Evolutionary conservation across 2,888 invertebrate species (phyloP).

Genomic region (Capitulum mitella): DNA sequence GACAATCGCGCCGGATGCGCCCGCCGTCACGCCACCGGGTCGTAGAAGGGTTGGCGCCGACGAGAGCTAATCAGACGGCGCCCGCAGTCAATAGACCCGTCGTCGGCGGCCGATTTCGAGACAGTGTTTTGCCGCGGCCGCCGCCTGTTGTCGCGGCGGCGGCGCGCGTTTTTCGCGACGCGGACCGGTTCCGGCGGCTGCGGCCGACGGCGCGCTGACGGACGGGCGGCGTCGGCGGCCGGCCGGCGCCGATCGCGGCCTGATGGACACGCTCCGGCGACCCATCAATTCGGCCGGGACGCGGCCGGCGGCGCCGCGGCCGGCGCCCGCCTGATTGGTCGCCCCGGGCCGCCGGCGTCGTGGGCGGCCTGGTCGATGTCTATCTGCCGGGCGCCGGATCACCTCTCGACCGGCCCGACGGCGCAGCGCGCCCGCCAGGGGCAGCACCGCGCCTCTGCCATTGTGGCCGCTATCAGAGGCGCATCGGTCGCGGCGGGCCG

Average conservation of each 20-base stretch:
- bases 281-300: not conserved
- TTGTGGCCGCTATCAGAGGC: not conserved
- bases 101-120: not conserved
- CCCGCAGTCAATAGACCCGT: not conserved
- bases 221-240: not conserved
- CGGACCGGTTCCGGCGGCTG: no score
- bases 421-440: not conserved
- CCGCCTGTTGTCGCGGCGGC: not conserved
- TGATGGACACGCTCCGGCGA: not conserved
- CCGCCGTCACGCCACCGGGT: not conserved
- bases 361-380: not conserved
- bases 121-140: not conserved
- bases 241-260: not conserved
- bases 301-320: not conserved
- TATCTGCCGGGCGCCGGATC: no score
- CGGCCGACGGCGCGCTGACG: no score
- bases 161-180: no score
- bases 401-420: not conserved
- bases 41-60: constrained; percentile 3
- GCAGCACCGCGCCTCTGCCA: not conserved
- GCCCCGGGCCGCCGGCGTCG: not conserved
- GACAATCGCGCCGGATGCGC: constrained; percentile 13
- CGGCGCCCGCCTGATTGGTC: not conserved
- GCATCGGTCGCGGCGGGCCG: not conserved
- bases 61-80: not conserved